Evolutionary conservation across 2,888 invertebrate species (phyloP).

Genomic region (Orthosia incerta): DNA sequence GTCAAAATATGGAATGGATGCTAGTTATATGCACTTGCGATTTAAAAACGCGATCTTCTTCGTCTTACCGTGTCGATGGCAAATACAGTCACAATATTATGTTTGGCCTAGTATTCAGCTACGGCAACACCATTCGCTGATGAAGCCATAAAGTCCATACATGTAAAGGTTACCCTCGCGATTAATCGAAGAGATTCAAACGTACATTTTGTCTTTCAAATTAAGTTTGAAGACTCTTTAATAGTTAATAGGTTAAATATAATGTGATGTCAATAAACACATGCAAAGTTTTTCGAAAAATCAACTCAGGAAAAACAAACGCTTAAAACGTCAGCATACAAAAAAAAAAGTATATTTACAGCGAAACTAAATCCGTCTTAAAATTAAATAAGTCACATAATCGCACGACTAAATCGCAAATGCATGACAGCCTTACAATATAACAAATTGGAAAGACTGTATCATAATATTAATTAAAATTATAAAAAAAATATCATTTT

Average conservation of each 20-base stretch:
- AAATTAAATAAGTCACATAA: slow-evolving; percentile 23
- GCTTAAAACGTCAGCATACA: not conserved
- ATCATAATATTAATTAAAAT: slow-evolving; percentile 26
- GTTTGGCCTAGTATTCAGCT: too few relatives aligned
- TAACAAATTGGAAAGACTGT: slow-evolving; percentile 42
- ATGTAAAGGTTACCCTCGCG: too few relatives aligned
- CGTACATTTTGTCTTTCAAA: too few relatives aligned
- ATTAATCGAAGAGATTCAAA: too few relatives aligned
- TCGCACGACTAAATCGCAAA: slow-evolving; percentile 40
- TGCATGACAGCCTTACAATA: slow-evolving; percentile 31
- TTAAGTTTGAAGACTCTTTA: not conserved
- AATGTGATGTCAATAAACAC: slow-evolving; percentile 21
- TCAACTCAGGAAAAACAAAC: not conserved
- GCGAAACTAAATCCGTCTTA: not conserved
- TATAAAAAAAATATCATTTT: slow-evolving; percentile 28
- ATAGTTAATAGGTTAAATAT: not conserved
- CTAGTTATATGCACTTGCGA: slow-evolving; percentile 40
- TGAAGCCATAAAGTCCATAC: too few relatives aligned
- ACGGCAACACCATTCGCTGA: too few relatives aligned
- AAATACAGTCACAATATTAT: too few relatives aligned
- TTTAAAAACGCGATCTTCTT: slow-evolving; percentile 23
- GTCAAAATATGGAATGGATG: slow-evolving; percentile 23
- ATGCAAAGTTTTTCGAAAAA: not conserved
- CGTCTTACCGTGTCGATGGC: too few relatives aligned
- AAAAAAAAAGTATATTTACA: slow-evolving; percentile 25